These are phyloP conservation scores for Meteorus sp. DNA, from an alignment of 1,140 invertebrate genomes.

Conservation along the genomic window DNA sequence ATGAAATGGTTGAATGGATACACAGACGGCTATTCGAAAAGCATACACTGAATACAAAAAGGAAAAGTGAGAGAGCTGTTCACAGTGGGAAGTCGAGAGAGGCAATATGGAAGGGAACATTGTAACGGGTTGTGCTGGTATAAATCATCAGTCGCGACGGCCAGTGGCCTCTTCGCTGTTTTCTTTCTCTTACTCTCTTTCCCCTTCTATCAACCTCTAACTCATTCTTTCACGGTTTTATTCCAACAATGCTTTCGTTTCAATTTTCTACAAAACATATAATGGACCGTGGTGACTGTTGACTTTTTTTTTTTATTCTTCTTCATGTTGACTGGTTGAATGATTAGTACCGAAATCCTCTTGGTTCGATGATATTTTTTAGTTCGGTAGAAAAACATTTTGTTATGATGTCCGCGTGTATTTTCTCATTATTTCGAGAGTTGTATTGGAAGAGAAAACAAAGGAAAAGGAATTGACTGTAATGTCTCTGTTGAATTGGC, in stretches of 20 bases:
- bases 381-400: too few relatives aligned
- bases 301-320: too few relatives aligned
- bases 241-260: neutral
- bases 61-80: conserved; percentile 43
- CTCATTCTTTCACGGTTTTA: neutral
- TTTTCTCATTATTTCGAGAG: too few relatives aligned
- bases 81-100: conserved; percentile 10
- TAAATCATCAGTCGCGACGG: conserved; percentile 49
- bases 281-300: too few relatives aligned
- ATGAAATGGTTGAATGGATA: conserved; percentile 29
- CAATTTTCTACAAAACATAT: too few relatives aligned
- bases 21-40: conserved; percentile 40
- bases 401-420: too few relatives aligned
- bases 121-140: conserved; percentile 44
- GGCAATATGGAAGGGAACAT: conserved; percentile 19
- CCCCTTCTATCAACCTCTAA: neutral
- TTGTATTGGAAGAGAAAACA: too few relatives aligned
- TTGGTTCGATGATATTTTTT: too few relatives aligned
- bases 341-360: too few relatives aligned
- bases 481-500: neutral
- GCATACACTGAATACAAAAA: conserved; percentile 40
- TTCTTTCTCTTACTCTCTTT: neutral
- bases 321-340: too few relatives aligned
- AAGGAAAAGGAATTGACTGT: neutral
- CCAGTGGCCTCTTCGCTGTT: conserved; percentile 43